Percentiles rank a stretch among this genome's conserved stretches.
Evolutionary conservation across 2,113 vertebrate genomes (phyloP).

Genomic region (Sylvietta virens): DNA sequence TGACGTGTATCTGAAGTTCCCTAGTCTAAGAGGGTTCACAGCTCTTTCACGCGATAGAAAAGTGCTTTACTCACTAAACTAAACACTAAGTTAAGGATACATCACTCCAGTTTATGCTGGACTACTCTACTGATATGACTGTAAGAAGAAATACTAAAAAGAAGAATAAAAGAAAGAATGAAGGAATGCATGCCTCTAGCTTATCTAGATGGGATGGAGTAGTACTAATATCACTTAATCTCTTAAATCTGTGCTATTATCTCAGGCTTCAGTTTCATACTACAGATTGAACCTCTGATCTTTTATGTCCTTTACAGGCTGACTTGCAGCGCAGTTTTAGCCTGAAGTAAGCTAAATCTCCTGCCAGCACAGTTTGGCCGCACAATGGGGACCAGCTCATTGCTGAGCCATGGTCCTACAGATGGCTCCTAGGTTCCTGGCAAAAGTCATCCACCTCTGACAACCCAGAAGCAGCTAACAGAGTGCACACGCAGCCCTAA

Average conservation of each 20-base stretch:
- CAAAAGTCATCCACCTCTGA: background rate
- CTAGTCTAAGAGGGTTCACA: background rate
- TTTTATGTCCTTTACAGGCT: background rate
- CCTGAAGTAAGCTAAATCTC: background rate
- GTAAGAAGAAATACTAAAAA: background rate
- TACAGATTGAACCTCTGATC: background rate
- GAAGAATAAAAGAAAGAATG: background rate
- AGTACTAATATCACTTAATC: background rate
- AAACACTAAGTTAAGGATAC: background rate
- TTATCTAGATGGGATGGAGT: background rate
- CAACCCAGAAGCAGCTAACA: background rate
- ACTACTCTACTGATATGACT: background rate
- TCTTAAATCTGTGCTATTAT: background rate
- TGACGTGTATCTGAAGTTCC: background rate
- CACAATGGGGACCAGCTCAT: background rate
- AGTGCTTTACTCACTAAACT: background rate
- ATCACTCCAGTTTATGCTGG: background rate
- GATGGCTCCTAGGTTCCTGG: background rate
- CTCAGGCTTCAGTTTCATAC: background rate
- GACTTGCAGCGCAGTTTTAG: background rate
- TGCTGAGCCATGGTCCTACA: background rate
- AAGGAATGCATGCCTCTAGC: background rate
- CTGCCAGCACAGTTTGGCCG: background rate
- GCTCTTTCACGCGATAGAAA: background rate
- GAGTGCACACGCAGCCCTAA: background rate